These are phyloP conservation scores for Apostichopus leukothele DNA, from an alignment of 53 echinoderm and acorn worm genomes.

Conservation along the genomic window DNA sequence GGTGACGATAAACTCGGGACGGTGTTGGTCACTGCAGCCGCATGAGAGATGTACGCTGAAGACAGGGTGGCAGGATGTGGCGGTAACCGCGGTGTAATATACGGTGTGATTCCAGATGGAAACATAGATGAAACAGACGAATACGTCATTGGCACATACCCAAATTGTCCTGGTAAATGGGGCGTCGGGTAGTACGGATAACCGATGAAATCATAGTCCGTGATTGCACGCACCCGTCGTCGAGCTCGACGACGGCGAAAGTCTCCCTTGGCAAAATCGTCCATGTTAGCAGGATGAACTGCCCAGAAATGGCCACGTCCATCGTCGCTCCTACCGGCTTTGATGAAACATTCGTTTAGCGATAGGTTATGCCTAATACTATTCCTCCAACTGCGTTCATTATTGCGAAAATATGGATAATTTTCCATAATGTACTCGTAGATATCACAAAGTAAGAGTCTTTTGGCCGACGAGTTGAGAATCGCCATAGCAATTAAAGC, in stretches of 20 bases:
- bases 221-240: conserved; percentile 73
- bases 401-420: conserved; percentile 84
- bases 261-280: conserved; percentile 86
- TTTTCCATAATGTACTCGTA: conserved; percentile 90
- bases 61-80: conserved; percentile 4
- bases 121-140: conserved; percentile 16
- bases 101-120: conserved; percentile 30
- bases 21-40: neutral
- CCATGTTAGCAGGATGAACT: conserved; percentile 87
- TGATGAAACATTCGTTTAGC: conserved; percentile 95
- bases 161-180: conserved; percentile 21
- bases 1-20: conserved; percentile 23
- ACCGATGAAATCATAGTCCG: conserved; percentile 51
- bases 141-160: conserved; percentile 66
- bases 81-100: conserved; percentile 17
- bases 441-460: conserved; percentile 86
- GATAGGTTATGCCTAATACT: conserved; percentile 94
- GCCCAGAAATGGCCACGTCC: conserved; percentile 97
- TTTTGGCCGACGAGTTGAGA: conserved; percentile 59
- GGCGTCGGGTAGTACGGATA: conserved; percentile 65
- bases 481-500: conserved; percentile 95
- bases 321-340: conserved; percentile 89
- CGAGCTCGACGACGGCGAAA: conserved; percentile 87
- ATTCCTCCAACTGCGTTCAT: conserved; percentile 91
- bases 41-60: neutral